Evolutionary conservation across 2,888 invertebrate genomes (phyloP).

Genomic region (Icerya purchasi): DNA sequence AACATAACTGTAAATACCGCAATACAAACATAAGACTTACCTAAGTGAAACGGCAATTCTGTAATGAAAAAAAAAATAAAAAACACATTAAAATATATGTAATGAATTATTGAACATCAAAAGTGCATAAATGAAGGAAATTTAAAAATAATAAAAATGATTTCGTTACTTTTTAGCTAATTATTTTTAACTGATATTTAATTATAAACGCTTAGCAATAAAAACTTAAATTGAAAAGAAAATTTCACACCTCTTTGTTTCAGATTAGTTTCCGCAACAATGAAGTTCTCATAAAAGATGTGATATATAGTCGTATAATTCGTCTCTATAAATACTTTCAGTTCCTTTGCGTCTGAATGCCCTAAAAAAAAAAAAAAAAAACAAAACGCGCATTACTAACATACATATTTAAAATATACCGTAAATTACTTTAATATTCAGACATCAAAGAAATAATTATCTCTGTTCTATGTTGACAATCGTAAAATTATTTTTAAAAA

Average conservation of each 20-base stretch:
- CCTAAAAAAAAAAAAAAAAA: conserved; percentile 33
- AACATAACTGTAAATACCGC: no score
- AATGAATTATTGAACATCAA: no score
- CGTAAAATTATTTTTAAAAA: no score
- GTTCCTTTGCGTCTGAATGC: conserved; percentile 70
- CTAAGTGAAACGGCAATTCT: conserved; percentile 12
- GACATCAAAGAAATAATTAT: no score
- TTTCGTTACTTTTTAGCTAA: not conserved
- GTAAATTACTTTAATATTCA: no score
- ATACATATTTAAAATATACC: not conserved
- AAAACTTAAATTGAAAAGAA: conserved; percentile 1
- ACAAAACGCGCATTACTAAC: not conserved
- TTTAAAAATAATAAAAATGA: conserved; percentile 1
- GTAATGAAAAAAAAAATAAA: conserved; percentile 1
- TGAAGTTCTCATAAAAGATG: conserved; percentile 85
- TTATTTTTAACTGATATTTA: not conserved
- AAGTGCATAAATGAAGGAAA: no score
- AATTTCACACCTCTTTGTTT: conserved; percentile 87
- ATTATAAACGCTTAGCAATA: not conserved
- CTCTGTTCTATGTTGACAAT: no score
- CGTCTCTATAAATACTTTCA: conserved; percentile 76
- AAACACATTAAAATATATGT: no score
- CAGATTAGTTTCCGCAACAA: conserved; percentile 72
- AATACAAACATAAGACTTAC: conserved; percentile 9
- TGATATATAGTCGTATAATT: conserved; percentile 92